Percentiles rank a stretch among this genome's conserved stretches.
phyloP scores from a whole-genome alignment of 2,888 invertebrate genomes.

The Pseudococcus viburni region DNA sequence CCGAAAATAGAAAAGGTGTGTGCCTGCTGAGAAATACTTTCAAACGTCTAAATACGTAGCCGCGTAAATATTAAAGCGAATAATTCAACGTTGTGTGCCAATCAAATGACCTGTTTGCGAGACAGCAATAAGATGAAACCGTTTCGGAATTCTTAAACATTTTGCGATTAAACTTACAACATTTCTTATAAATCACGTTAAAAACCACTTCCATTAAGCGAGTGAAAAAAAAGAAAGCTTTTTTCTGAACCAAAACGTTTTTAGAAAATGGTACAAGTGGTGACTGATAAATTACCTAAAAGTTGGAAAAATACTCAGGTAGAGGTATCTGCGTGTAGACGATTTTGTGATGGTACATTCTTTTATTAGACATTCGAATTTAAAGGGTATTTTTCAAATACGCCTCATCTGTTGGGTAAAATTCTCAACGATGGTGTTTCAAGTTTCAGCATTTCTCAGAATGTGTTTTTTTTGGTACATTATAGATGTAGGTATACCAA shows the following conservation, averaged over 20 bases:
- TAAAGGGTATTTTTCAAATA: neutral
- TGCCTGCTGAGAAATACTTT: neutral
- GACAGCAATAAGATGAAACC: conserved; percentile 36
- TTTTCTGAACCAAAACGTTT: conserved; percentile 1
- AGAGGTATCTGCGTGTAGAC: neutral
- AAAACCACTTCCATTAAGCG: conserved; percentile 44
- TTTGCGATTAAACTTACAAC: conserved; percentile 6
- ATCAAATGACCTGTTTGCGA: conserved; percentile 2
- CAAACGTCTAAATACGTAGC: neutral
- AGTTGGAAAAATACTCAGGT: neutral
- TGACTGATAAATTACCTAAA: conserved; percentile 38
- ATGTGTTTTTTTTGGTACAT: too few relatives aligned
- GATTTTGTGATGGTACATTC: neutral
- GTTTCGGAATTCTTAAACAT: conserved; percentile 33
- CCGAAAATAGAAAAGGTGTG: neutral
- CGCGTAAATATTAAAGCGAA: neutral
- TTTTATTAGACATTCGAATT: neutral
- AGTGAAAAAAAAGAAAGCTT: neutral
- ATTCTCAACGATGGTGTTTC: neutral
- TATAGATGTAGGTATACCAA: too few relatives aligned
- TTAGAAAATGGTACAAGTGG: neutral
- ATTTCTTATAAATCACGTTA: conserved; percentile 53
- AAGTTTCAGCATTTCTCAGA: neutral
- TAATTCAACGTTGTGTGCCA: neutral
- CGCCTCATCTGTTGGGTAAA: neutral